Conservation (phyloP, 2,113 vertebrate genomes). For the Merops nubicus region DNA sequence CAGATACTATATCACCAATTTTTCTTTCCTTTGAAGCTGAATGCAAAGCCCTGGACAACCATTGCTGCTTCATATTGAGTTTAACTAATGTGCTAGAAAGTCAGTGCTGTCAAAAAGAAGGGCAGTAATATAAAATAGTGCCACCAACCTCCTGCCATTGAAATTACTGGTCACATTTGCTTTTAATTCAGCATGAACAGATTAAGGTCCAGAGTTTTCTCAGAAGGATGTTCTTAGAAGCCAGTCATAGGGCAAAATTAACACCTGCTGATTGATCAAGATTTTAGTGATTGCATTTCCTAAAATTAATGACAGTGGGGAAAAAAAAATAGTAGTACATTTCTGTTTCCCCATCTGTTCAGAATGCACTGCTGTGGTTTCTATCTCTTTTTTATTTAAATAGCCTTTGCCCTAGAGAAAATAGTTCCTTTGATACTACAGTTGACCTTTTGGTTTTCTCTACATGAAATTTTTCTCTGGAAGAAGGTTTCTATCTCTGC, state of each 20-base stretch:
- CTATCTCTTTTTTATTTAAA: not conserved
- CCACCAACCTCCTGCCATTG: not conserved
- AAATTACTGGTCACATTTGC: not conserved
- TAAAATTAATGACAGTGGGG: not conserved
- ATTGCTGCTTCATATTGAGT: not conserved
- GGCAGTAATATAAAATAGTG: not conserved
- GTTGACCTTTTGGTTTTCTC: not conserved
- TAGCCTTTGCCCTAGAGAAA: not conserved
- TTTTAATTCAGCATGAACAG: not conserved
- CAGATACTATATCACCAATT: not conserved
- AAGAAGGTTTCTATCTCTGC: not conserved
- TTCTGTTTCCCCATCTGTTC: not conserved
- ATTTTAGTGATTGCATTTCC: not conserved
- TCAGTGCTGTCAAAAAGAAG: not conserved
- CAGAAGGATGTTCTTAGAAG: not conserved
- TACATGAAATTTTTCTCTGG: not conserved
- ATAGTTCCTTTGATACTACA: not conserved
- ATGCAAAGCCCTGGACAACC: not conserved
- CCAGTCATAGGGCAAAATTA: not conserved
- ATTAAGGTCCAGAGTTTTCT: not conserved
- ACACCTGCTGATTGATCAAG: not conserved
- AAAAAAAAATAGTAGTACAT: not conserved
- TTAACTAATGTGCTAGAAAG: not conserved
- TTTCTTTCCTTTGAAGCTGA: not conserved
- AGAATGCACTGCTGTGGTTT: not conserved